Percentiles rank a stretch among this genome's conserved stretches.
Conservation (phyloP, 2,113 vertebrate genomes). For the Marmota flaviventris region DNA sequence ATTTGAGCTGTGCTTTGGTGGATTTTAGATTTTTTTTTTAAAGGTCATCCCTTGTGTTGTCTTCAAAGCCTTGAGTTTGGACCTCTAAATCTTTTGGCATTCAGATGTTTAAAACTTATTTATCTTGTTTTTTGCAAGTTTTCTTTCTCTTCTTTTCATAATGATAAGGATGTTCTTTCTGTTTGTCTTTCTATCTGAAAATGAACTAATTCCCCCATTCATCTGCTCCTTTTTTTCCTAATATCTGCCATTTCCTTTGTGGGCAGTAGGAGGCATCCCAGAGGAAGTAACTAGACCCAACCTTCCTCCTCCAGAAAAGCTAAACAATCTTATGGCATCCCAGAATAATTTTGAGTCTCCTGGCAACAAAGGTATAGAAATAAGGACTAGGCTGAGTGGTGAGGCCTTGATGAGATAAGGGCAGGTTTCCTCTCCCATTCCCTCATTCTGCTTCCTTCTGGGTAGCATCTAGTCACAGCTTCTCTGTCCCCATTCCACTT, state of each 20-base stretch:
- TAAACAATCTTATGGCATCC: neutral
- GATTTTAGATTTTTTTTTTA: slow-evolving; percentile 89
- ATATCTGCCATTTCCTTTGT: neutral
- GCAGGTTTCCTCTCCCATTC: neutral
- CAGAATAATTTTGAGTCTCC: slow-evolving; percentile 8
- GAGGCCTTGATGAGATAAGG: neutral
- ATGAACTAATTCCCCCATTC: slow-evolving; percentile 16
- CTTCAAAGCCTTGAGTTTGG: slow-evolving; percentile 74
- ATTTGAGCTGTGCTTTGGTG: slow-evolving; percentile 88
- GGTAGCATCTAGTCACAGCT: neutral
- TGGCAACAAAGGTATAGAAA: neutral
- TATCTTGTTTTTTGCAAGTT: slow-evolving; percentile 78
- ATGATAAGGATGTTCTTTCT: slow-evolving; percentile 53
- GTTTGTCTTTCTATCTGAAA: slow-evolving; percentile 80
- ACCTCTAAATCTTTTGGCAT: slow-evolving; percentile 79
- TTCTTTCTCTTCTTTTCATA: slow-evolving; percentile 65
- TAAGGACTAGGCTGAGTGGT: neutral
- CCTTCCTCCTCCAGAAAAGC: slow-evolving; percentile 17
- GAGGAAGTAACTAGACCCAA: neutral
- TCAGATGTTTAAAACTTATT: slow-evolving; percentile 84
- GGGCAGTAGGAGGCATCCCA: neutral
- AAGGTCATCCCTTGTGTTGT: slow-evolving; percentile 88
- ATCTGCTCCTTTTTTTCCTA: neutral
- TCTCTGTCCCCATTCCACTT: neutral
- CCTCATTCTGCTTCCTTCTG: neutral